Base-by-base conservation (phyloP, 2,797 vertebrate genomes). In the Chiloscyllium punctatum region DNA sequence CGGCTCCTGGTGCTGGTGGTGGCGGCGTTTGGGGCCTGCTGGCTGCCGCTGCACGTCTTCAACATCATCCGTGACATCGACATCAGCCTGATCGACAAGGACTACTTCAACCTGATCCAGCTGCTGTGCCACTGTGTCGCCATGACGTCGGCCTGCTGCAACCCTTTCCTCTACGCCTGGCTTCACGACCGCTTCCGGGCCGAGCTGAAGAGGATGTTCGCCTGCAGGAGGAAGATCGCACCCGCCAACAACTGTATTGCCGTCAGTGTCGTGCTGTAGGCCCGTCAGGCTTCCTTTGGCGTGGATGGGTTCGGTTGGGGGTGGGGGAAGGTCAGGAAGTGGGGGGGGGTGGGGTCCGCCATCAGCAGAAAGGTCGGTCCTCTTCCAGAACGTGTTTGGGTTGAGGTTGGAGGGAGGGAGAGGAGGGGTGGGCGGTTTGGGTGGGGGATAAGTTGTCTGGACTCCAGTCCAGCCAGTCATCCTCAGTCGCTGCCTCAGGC, bases 101-200 rank as follows among this genome's bases (percentile, higher is more conserved):
- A 97, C 82, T 98, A 98, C 96, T 99, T 99, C 95, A 97, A 98
- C 96, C 98, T 98, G 95, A 98, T 99, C 94, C 98, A 98, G 97
- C 97, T 99, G 96, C 97, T 98, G 69, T 99, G 98, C 96, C 98
- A 99, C 96, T 97, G 98, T 97, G 98, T 98, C 0, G 98, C 98
- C 18, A 99, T 99, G 98, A 98, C 98, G 96, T 99, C 98, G 0
- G 98, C 98, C 91, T 99, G 98, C 97, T 98, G 98, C 95, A 99
- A 98, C 96, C 98, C 98, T 0, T 98, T 99, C 97, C 97, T 99
- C 92, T 98, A 99, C 0, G 98, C 98, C 77, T 98, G 98, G 98
- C 97, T 99, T 88, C 98, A 99, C 0, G 98, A 98, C 96, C 98
- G 98, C 94, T 98, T 99, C 96, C 98, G 98, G 0, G 97, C 97